Percentiles rank a stretch among this genome's conserved stretches.
Conservation (phyloP, 2,113 vertebrate species). For the Microcebus griseorufus region DNA sequence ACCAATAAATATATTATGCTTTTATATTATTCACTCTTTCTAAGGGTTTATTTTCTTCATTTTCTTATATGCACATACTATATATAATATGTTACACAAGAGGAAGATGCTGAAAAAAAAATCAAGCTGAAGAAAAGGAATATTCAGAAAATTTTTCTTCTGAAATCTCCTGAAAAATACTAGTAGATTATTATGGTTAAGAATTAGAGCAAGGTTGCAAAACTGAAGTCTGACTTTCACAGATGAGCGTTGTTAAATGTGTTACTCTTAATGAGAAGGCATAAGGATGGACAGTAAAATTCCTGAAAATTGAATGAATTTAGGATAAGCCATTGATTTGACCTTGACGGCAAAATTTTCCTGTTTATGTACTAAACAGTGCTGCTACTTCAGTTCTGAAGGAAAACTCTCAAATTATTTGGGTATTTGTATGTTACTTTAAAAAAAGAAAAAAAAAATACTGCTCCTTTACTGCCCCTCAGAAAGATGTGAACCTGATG, state of each 20-base stretch:
- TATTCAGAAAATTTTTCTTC: not conserved
- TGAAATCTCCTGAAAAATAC: conserved; percentile 2
- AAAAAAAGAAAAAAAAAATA: not conserved
- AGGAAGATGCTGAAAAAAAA: not conserved
- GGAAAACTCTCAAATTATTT: not conserved
- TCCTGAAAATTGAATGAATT: not conserved
- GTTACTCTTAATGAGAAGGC: not conserved
- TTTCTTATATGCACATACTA: not conserved
- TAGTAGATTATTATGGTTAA: not conserved
- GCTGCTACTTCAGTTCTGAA: not conserved
- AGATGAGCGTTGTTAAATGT: conserved; percentile 16
- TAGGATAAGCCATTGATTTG: not conserved
- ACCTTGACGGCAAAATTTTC: not conserved
- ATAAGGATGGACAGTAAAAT: not conserved
- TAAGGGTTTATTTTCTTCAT: not conserved
- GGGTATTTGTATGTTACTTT: not conserved
- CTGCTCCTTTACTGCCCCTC: not conserved
- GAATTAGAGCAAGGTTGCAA: conserved; percentile 27
- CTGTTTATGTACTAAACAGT: conserved; percentile 28
- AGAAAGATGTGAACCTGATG: not conserved
- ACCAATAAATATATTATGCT: not conserved
- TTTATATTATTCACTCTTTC: not conserved
- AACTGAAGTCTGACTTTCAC: not conserved
- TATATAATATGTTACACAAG: not conserved
- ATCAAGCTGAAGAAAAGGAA: not conserved